Evolutionary conservation across 37 sponge, comb jelly and placozoan genomes (phyloP).

Genomic region (Beroe ovata): DNA sequence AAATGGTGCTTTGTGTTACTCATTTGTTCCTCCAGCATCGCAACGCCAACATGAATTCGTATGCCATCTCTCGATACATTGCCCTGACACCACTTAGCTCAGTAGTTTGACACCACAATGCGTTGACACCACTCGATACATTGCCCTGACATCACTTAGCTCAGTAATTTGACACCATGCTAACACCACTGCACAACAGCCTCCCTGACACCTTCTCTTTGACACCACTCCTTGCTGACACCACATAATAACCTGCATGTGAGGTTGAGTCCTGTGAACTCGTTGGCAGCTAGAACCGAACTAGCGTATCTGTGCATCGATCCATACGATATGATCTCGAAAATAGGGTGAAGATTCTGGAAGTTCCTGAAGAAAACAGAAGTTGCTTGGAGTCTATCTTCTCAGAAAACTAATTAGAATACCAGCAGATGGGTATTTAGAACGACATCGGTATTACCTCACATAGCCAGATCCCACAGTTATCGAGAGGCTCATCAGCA

Average conservation of each 20-base stretch:
- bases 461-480: constrained; percentile 53
- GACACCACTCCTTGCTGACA: neutral
- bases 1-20: too few relatives aligned
- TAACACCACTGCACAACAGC: neutral
- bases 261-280: constrained; percentile 6
- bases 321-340: constrained; percentile 19
- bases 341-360: constrained; percentile 40
- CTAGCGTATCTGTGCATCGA: constrained; percentile 66
- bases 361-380: constrained; percentile 16
- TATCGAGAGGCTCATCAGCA: constrained; percentile 51
- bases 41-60: too few relatives aligned
- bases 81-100: neutral
- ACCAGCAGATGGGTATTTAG: too few relatives aligned
- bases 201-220: neutral
- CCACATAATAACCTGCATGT: too few relatives aligned
- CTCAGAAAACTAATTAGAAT: neutral
- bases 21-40: too few relatives aligned
- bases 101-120: too few relatives aligned
- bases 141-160: neutral
- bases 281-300: constrained; percentile 37
- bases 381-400: neutral
- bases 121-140: too few relatives aligned
- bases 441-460: too few relatives aligned
- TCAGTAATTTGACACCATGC: too few relatives aligned
- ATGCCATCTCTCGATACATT: neutral